Conservation (phyloP, 2,113 vertebrate genomes). For the Eurystomus gularis region DNA sequence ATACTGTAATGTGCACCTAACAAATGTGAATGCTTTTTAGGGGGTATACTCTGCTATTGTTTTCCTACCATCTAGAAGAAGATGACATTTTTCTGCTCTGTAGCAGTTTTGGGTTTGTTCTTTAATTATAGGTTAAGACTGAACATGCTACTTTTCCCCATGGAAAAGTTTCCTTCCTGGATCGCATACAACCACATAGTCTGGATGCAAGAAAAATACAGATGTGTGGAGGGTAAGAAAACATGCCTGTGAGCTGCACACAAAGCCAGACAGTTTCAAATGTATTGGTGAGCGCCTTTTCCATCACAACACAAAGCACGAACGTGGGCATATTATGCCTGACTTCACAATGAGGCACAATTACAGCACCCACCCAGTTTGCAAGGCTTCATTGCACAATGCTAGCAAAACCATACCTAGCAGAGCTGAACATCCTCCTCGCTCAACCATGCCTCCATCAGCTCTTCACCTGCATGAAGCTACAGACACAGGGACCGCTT, state of each 20-base stretch:
- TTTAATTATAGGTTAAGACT: neutral
- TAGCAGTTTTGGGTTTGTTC: fast-evolving
- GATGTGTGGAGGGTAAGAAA: neutral
- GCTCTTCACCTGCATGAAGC: neutral
- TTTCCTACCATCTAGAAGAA: neutral
- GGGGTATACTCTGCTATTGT: neutral
- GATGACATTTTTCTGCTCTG: neutral
- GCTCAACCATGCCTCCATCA: neutral
- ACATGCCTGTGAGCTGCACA: neutral
- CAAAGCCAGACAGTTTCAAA: neutral
- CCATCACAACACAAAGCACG: neutral
- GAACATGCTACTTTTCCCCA: neutral
- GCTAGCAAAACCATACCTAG: neutral
- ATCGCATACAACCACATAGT: neutral
- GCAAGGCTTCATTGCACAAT: neutral
- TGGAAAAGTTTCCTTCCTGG: neutral
- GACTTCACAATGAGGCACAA: neutral
- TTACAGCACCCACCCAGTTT: slow-evolving; percentile 17
- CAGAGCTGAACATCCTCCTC: neutral
- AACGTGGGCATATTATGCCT: neutral
- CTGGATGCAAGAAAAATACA: neutral
- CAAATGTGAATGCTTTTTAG: neutral
- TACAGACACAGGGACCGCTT: no score
- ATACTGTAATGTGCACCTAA: neutral
- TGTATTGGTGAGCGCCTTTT: neutral